Evolutionary conservation across 2,888 invertebrate genomes (phyloP).

Genomic region (Conistra vaccinii): DNA sequence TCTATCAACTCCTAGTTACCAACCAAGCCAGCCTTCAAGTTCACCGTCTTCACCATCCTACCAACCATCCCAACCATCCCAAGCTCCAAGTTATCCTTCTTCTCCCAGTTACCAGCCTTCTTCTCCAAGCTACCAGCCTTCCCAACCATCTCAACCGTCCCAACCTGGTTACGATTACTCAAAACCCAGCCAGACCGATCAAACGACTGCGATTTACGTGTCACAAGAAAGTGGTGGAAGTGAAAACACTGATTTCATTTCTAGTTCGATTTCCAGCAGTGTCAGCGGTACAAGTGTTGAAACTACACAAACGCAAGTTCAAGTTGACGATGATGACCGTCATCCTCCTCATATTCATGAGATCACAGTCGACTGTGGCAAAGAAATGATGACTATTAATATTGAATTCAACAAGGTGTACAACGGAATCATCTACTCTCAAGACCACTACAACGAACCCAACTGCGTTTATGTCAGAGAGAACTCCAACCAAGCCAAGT

Average conservation of each 20-base stretch:
- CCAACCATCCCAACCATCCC: slow-evolving; percentile 71
- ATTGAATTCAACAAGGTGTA: slow-evolving; percentile 94
- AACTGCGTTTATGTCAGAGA: slow-evolving; percentile 94
- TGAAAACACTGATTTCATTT: slow-evolving; percentile 38
- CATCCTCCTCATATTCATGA: slow-evolving; percentile 95
- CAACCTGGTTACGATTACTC: slow-evolving; percentile 68
- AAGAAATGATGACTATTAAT: slow-evolving; percentile 95
- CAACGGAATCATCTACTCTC: slow-evolving; percentile 95
- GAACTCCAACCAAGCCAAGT: slow-evolving; percentile 93
- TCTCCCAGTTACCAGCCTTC: slow-evolving; percentile 54
- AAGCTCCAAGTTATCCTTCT: slow-evolving; percentile 65
- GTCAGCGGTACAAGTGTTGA: slow-evolving; percentile 39
- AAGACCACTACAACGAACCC: slow-evolving; percentile 93
- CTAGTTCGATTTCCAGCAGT: slow-evolving; percentile 40
- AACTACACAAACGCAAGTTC: slow-evolving; percentile 58
- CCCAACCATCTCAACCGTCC: slow-evolving; percentile 49
- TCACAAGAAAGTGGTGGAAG: slow-evolving; percentile 25
- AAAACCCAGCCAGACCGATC: slow-evolving; percentile 62
- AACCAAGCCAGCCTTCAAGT: slow-evolving; percentile 65
- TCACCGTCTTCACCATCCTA: slow-evolving; percentile 63
- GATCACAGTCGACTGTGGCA: slow-evolving; percentile 94
- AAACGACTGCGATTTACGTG: slow-evolving; percentile 56
- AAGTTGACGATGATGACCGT: slow-evolving; percentile 91
- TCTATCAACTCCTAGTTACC: slow-evolving; percentile 70
- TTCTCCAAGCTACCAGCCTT: slow-evolving; percentile 50